phyloP scores from a whole-genome alignment of 2,797 vertebrate genomes.

The Lagorchestes hirsutus region DNA sequence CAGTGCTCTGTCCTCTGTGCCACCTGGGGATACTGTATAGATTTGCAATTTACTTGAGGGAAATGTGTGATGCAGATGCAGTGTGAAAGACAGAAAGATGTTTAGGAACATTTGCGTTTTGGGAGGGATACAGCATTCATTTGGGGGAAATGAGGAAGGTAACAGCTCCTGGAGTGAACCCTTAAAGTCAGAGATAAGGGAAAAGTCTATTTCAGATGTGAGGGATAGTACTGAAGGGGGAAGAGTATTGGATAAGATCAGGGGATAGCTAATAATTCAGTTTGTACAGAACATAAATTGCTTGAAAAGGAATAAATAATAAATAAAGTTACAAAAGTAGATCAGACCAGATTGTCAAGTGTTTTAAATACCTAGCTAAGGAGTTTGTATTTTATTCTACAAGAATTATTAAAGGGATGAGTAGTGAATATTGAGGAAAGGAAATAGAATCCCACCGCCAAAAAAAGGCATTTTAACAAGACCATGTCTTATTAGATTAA shows the following conservation, averaged over 20 bases:
- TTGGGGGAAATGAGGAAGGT: background rate
- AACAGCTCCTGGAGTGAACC: background rate
- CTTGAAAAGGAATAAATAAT: background rate
- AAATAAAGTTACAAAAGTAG: background rate
- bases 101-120: background rate
- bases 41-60: background rate
- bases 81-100: background rate
- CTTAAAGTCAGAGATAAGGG: background rate
- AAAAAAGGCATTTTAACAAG: background rate
- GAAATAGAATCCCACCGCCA: background rate
- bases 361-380: slow-evolving; percentile 15
- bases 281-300: background rate
- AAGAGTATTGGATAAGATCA: background rate
- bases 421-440: background rate
- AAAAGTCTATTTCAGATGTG: background rate
- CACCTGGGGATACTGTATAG: background rate
- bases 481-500: background rate
- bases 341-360: background rate
- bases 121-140: background rate
- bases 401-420: background rate
- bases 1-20: background rate
- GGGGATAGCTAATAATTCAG: background rate
- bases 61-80: background rate
- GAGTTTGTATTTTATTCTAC: slow-evolving; percentile 6
- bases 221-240: background rate